Evolutionary conservation across 2,113 vertebrate species (phyloP).

Genomic region (Axis porcinus): DNA sequence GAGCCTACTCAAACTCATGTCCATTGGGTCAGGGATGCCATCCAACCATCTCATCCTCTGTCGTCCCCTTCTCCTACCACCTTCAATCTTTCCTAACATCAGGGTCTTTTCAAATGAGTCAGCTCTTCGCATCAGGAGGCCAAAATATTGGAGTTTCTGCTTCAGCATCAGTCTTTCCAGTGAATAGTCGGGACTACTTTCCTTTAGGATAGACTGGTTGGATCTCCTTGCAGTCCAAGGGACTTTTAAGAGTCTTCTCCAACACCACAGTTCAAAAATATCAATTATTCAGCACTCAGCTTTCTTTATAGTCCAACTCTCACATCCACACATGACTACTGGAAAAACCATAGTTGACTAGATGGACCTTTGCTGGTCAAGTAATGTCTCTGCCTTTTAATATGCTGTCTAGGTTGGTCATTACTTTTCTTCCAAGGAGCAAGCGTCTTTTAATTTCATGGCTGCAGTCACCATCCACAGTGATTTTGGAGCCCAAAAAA

Average conservation of each 20-base stretch:
- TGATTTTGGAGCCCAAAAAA: rapidly evolving
- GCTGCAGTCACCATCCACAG: neutral
- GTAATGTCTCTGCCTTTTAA: neutral
- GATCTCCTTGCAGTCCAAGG: neutral
- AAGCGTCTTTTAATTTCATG: neutral
- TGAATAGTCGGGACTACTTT: neutral
- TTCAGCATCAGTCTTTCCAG: neutral
- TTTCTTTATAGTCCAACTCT: neutral
- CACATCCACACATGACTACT: neutral
- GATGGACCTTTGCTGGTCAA: neutral
- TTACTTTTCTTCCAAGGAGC: neutral
- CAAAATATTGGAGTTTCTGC: neutral
- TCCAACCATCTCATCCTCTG: neutral
- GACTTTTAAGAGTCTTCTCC: neutral
- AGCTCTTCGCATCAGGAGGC: neutral
- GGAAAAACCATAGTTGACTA: neutral
- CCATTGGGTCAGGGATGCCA: neutral
- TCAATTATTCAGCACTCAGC: neutral
- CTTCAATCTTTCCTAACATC: neutral
- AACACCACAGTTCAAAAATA: neutral
- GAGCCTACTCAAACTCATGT: neutral
- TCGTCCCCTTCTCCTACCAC: neutral
- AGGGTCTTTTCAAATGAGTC: neutral
- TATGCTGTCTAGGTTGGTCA: neutral
- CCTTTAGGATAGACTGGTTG: neutral